phyloP scores from a whole-genome alignment of 2,797 vertebrate genomes.

The Botia almorhae region DNA sequence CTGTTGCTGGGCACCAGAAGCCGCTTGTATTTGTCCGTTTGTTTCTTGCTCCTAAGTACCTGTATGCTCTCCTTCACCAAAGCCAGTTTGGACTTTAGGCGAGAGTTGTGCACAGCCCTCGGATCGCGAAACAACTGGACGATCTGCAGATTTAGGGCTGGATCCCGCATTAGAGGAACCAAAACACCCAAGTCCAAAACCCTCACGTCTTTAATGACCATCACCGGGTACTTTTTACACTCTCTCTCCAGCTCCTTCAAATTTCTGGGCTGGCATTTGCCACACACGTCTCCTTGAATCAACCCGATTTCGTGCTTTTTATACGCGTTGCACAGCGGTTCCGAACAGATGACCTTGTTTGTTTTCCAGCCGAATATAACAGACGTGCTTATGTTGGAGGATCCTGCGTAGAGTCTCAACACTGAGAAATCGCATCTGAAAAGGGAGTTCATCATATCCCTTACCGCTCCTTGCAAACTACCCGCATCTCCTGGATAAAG shows the following conservation, averaged over 20 bases:
- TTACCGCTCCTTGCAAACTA: slow-evolving; percentile 93
- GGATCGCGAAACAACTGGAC: slow-evolving; percentile 95
- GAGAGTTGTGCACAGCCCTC: slow-evolving; percentile 93
- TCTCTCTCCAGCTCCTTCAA: slow-evolving; percentile 89
- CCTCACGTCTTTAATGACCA: slow-evolving; percentile 95
- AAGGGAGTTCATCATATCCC: slow-evolving; percentile 92
- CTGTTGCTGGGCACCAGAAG: slow-evolving; percentile 79
- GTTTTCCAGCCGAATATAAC: slow-evolving; percentile 93
- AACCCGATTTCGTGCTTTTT: slow-evolving; percentile 81
- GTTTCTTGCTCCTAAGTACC: slow-evolving; percentile 88
- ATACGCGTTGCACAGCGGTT: slow-evolving; percentile 85
- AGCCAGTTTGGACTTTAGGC: slow-evolving; percentile 89
- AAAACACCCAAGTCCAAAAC: slow-evolving; percentile 88
- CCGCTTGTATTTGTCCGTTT: slow-evolving; percentile 82
- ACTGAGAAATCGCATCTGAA: slow-evolving; percentile 97
- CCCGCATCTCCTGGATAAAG: slow-evolving; percentile 94
- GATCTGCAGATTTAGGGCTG: slow-evolving; percentile 86
- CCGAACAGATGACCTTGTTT: slow-evolving; percentile 94
- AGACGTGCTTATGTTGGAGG: slow-evolving; percentile 85
- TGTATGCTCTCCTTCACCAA: slow-evolving; percentile 95
- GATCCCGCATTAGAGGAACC: slow-evolving; percentile 88
- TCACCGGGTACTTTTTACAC: slow-evolving; percentile 91
- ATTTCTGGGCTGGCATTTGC: slow-evolving; percentile 83
- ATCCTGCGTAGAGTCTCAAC: slow-evolving; percentile 85
- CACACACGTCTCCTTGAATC: slow-evolving; percentile 83